Conservation (phyloP, 2,888 invertebrate genomes). For the Pollenia angustigena region DNA sequence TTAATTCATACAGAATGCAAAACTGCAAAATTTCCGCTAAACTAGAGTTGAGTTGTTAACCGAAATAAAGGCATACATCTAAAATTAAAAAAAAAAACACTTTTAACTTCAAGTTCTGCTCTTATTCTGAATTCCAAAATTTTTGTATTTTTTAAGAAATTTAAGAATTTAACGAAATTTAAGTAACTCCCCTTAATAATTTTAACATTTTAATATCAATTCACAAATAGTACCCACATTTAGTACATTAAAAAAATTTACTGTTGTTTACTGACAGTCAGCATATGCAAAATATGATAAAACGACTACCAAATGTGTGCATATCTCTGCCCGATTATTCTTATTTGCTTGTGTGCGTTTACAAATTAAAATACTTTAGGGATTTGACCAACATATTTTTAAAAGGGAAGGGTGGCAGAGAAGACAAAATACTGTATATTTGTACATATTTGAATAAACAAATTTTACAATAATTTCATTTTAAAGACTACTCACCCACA, state of each 20-base stretch:
- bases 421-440: neutral
- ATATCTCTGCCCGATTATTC: neutral
- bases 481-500: neutral
- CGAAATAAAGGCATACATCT: too few relatives aligned
- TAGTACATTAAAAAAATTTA: neutral
- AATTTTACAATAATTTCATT: conserved; percentile 45
- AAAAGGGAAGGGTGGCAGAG: neutral
- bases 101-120: too few relatives aligned
- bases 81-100: too few relatives aligned
- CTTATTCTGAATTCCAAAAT: too few relatives aligned
- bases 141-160: too few relatives aligned
- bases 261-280: neutral
- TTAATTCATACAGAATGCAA: too few relatives aligned
- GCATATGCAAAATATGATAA: conserved; percentile 24
- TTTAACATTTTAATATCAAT: neutral
- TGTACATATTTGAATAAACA: conserved; percentile 11
- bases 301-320: neutral
- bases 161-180: too few relatives aligned
- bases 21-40: too few relatives aligned
- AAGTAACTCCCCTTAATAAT: neutral
- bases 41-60: too few relatives aligned
- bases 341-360: neutral
- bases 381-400: conserved; percentile 52
- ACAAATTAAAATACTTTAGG: conserved; percentile 56
- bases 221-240: neutral